Base-by-base conservation (phyloP, 2,113 vertebrate genomes). In the Petrocephalus zakoni region DNA sequence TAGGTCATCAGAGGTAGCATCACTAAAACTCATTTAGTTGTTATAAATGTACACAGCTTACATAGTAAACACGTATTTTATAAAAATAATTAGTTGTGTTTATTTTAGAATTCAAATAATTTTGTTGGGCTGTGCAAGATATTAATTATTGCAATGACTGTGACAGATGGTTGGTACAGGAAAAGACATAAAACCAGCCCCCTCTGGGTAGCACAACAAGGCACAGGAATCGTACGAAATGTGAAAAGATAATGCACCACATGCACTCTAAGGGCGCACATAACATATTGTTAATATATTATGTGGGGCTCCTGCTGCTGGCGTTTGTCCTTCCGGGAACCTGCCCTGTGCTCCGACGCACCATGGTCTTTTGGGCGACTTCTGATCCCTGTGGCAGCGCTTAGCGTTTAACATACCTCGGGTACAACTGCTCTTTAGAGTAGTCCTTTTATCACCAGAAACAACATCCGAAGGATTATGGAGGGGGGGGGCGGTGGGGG, bases 401-500 rank as follows among this genome's bases (percentile, higher is more conserved):
- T 56, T 89, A 91, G 90, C 75, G 53, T 56, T 87, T 22, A n/a
- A 72, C 25, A 15, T 25, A 8, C 52, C 29, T 42, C 29, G 52
- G 25, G n/a, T 49, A 47, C 42, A 52, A 42, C 42, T 3, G 9
- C 5, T 49, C 46, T 13, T 51, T 88, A 19, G 19, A 37, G 19
- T 55, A 21, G n/a, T 17, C 8, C 49, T 34, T 88, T 88, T 42
- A 25, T 51, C 87, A 7, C 17, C 47, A 25, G 37, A 25, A n/a
- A 47, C 64, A 49, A 88, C 47, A 49, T 81, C 8, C 37, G 13
- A 78, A 21, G 7, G 51, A 78, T 84, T 42, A 88, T 15, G 81
- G 75, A 42, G 42, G 42, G 42, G 42, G 42, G 42, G 42, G 42
- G 42, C 3, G n/a, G n/a, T 21, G 34, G 87, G n/a, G 49, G 53